Evolutionary conservation across 1,140 invertebrate species (phyloP), one percentile per base, ranked within the genome.

Genomic region (Teleogryllus occipitalis): DNA sequence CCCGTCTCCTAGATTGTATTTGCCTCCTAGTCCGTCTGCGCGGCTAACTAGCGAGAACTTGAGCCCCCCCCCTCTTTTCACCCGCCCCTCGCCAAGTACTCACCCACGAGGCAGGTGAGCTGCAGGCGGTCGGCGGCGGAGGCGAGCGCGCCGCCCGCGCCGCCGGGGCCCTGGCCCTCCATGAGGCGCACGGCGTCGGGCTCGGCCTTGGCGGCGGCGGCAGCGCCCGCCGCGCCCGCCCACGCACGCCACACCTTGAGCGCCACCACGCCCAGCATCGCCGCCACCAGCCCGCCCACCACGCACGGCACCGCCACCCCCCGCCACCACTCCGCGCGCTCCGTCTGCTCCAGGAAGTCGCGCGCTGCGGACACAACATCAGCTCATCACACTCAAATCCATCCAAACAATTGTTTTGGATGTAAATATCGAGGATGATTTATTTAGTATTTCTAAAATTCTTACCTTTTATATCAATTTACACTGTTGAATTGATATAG

Each of bases 41-140:
- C n/a, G n/a, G n/a, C n/a, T n/a, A n/a, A n/a, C n/a, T n/a, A n/a
- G n/a, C n/a, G n/a, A n/a, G n/a, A n/a, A n/a, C n/a, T n/a, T n/a
- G n/a, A n/a, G n/a, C n/a, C n/a, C n/a, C n/a, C n/a, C n/a, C n/a
- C 27, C 27, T 5, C 1, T 39, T 39, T 39, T 5, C 27, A 8
- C 10, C 14, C 39, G 21, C 6, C 21, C 47, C 76, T 46, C 6
- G n/a, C 14, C 8, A 49, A 73, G 27, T 14, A 85, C 83, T 86
- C 87, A 88, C 90, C 91, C 82, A 92, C 88, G 82, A 90, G 88
- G 79, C 86, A 86, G 46, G 88, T 83, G 77, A 91, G 83, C 84
- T 91, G 91, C 76, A 92, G 86, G 83, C 91, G 90, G 79, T 92
- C 90, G 79, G 92, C 87, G 91, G 83, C 84, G 91, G 91, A 76